phyloP scores from a whole-genome alignment of 1,140 invertebrate genomes.

The Armadillidium nasatum region DNA sequence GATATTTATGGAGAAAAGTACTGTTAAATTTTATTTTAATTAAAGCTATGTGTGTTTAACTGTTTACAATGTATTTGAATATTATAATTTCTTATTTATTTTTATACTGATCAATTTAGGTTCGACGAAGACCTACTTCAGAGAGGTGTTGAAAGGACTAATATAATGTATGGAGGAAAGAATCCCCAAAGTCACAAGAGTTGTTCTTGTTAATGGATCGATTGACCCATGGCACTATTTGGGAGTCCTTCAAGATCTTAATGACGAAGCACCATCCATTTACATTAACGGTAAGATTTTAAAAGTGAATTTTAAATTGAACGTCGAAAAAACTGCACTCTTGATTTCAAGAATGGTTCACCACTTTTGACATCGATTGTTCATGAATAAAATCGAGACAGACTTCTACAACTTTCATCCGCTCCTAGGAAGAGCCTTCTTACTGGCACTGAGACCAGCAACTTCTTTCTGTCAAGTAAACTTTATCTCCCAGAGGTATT shows the following conservation, averaged over 20 bases:
- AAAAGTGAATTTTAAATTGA: neutral
- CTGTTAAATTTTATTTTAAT: too few relatives aligned
- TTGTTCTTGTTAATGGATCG: conserved; percentile 83
- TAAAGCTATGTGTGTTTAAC: too few relatives aligned
- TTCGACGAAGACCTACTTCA: conserved; percentile 54
- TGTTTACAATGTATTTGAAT: too few relatives aligned
- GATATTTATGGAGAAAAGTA: conserved; percentile 64
- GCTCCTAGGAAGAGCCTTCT: neutral
- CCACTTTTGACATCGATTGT: too few relatives aligned
- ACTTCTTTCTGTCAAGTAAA: neutral
- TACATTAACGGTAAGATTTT: conserved; percentile 44
- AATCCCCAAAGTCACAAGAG: conserved; percentile 63
- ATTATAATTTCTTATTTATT: neutral
- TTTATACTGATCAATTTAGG: conserved; percentile 47
- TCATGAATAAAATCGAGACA: neutral
- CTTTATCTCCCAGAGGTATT: too few relatives aligned
- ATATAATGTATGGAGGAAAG: conserved; percentile 58
- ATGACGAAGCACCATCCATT: conserved; percentile 48
- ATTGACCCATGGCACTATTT: conserved; percentile 92
- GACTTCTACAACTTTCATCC: neutral
- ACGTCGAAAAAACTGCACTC: neutral
- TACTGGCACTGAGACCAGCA: neutral
- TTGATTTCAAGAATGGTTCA: neutral
- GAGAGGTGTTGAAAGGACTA: conserved; percentile 56
- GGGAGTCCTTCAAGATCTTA: conserved; percentile 49